Evolutionary conservation across 1,140 invertebrate genomes (phyloP).

Genomic region (Ceratitis capitata): DNA sequence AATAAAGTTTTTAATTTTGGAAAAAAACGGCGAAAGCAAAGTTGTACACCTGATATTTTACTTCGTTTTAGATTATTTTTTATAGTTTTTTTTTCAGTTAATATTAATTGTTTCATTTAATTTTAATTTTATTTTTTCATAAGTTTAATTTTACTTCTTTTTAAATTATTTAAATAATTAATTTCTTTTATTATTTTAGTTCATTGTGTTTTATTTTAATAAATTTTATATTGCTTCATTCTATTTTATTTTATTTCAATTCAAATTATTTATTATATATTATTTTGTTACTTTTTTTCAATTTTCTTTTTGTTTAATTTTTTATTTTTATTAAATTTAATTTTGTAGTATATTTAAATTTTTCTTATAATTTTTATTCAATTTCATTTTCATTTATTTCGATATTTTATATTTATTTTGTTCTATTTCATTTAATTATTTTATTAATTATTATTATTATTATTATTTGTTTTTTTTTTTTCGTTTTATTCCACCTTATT

Average conservation of each 20-base stretch:
- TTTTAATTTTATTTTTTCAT: too few relatives aligned
- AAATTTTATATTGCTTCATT: too few relatives aligned
- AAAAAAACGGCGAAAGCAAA: too few relatives aligned
- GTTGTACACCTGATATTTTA: too few relatives aligned
- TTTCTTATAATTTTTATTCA: background rate
- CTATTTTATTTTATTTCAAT: too few relatives aligned
- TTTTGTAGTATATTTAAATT: background rate
- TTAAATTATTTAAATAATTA: too few relatives aligned
- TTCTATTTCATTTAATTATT: background rate
- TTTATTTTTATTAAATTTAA: background rate
- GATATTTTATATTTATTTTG: background rate
- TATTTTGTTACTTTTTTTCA: background rate
- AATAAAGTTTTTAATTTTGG: background rate
- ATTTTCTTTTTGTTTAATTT: background rate
- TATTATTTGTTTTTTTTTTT: background rate
- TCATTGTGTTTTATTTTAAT: background rate
- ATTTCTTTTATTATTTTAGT: background rate
- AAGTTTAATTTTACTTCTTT: too few relatives aligned
- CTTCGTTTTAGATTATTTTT: too few relatives aligned
- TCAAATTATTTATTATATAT: too few relatives aligned
- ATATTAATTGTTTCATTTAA: too few relatives aligned
- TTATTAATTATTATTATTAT: background rate
- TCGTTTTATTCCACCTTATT: too few relatives aligned
- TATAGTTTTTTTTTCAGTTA: too few relatives aligned
- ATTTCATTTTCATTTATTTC: background rate